phyloP scores from a whole-genome alignment of 2,113 vertebrate genomes.

The Malaclemys terrapin region DNA sequence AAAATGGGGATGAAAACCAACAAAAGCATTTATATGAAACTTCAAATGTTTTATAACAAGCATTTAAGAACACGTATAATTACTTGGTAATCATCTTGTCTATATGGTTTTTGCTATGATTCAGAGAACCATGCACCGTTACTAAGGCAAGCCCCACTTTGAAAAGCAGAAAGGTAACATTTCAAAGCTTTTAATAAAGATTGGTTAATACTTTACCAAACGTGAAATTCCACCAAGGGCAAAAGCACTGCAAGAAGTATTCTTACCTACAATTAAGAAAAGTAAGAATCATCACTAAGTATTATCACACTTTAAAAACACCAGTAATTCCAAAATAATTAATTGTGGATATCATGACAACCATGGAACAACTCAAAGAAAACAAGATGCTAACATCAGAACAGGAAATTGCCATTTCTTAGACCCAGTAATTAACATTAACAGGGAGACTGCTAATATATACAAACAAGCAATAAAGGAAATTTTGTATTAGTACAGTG shows the following conservation, averaged over 20 bases:
- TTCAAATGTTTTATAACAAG: background rate
- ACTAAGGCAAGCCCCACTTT: background rate
- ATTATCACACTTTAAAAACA: background rate
- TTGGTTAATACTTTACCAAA: constrained; percentile 74
- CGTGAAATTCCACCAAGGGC: constrained; percentile 53
- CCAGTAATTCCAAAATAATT: constrained; percentile 17
- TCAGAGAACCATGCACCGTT: background rate
- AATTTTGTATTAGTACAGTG: background rate
- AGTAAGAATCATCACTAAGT: constrained; percentile 31
- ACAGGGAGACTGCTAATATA: constrained; percentile 47
- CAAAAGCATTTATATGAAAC: background rate
- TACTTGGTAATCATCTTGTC: background rate
- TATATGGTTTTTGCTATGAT: background rate
- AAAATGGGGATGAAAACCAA: background rate
- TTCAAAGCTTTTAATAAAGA: background rate
- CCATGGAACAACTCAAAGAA: constrained; percentile 39
- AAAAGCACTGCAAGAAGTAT: constrained; percentile 22
- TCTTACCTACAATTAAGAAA: constrained; percentile 77
- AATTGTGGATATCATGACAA: constrained; percentile 36
- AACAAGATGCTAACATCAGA: constrained; percentile 47
- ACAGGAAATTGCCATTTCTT: constrained; percentile 70
- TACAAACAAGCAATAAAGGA: constrained; percentile 66
- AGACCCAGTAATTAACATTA: constrained; percentile 67
- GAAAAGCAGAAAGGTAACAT: background rate
- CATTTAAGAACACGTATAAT: background rate